Conservation (phyloP, 2,113 vertebrate genomes). For the Tenrec ecaudatus region DNA sequence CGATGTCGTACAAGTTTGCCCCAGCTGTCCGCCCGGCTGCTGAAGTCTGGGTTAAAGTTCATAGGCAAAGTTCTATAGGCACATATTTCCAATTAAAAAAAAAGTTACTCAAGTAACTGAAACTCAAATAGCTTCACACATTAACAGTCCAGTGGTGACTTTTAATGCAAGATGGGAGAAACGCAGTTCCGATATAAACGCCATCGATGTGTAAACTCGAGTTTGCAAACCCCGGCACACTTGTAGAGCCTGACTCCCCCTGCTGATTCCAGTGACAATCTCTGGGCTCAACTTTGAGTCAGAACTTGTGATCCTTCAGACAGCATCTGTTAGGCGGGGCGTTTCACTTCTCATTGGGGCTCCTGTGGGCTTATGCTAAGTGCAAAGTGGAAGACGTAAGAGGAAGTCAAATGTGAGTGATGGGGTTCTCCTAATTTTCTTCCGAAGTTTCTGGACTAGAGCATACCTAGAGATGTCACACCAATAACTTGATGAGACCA, state of each 20-base stretch:
- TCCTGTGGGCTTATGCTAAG: conserved; percentile 62
- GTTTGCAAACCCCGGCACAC: conserved; percentile 33
- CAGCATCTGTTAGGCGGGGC: conserved; percentile 38
- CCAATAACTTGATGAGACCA: background rate
- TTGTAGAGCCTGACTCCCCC: conserved; percentile 37
- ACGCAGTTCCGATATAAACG: conserved; percentile 54
- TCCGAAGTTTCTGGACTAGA: conserved; percentile 44
- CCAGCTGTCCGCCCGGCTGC: conserved; percentile 72
- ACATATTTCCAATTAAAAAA: conserved; percentile 47
- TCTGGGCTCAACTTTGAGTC: conserved; percentile 63
- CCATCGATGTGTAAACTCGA: conserved; percentile 46
- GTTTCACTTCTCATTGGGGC: conserved; percentile 72
- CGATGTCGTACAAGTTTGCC: conserved; percentile 61
- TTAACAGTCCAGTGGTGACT: conserved; percentile 46
- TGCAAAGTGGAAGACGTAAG: conserved; percentile 31
- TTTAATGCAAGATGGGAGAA: conserved; percentile 54
- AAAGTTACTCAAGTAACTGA: conserved; percentile 46
- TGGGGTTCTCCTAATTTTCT: conserved; percentile 55
- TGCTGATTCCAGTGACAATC: conserved; percentile 57
- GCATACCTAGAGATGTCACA: background rate
- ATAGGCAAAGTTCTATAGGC: conserved; percentile 45
- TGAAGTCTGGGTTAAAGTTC: conserved; percentile 72
- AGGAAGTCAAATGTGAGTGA: conserved; percentile 52
- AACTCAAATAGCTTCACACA: conserved; percentile 58
- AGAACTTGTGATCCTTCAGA: conserved; percentile 61